phyloP scores from a whole-genome alignment of 1,140 invertebrate species.

The Anadara kagoshimensis region DNA sequence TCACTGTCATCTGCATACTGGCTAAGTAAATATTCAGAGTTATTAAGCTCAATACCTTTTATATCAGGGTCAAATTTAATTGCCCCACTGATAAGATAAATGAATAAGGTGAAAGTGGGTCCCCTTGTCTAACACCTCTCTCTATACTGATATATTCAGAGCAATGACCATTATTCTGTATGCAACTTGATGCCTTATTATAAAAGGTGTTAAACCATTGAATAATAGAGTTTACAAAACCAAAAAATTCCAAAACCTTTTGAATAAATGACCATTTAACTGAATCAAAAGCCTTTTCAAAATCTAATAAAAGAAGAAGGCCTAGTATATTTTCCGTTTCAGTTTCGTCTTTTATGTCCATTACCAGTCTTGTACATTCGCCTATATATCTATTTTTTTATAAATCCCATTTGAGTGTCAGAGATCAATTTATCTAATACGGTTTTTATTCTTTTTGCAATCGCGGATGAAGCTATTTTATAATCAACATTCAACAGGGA shows the following conservation, averaged over 20 bases:
- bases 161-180: too few species aligned
- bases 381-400: constrained; percentile 12
- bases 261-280: constrained; percentile 1
- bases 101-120: too few species aligned
- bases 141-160: too few species aligned
- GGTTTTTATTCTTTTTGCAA: constrained; percentile 5
- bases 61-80: too few species aligned
- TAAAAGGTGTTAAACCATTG: constrained; percentile 10
- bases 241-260: constrained; percentile 4
- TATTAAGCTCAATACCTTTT: too few species aligned
- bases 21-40: too few species aligned
- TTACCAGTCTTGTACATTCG: constrained; percentile 7
- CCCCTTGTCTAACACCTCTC: too few species aligned
- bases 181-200: too few species aligned
- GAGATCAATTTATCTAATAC: constrained; percentile 1
- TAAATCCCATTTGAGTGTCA: constrained; percentile 3
- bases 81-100: too few species aligned
- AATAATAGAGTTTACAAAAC: neutral
- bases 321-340: constrained; percentile 6
- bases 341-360: neutral
- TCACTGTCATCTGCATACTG: too few species aligned
- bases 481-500: constrained; percentile 19
- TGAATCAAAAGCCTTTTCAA: constrained; percentile 15
- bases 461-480: constrained; percentile 3
- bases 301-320: neutral